Conservation (phyloP, 2,888 invertebrate genomes). For the Drosophila mimetica region DNA sequence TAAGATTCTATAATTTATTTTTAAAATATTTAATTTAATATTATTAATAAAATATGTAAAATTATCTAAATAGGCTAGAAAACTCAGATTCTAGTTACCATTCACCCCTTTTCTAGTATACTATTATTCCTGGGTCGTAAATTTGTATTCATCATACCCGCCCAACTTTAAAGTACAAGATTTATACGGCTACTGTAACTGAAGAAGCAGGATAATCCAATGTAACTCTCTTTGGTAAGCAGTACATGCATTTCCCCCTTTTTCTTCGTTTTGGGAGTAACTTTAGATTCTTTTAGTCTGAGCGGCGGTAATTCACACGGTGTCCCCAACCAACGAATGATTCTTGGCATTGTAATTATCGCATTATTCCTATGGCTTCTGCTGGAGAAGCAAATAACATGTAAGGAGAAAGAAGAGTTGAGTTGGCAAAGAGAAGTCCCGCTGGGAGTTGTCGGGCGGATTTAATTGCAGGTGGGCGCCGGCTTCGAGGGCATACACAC, state of each 20-base stretch:
- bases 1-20: too few species aligned
- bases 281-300: constrained; percentile 21
- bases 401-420: constrained; percentile 1
- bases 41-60: too few species aligned
- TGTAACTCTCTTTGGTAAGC: constrained; percentile 2
- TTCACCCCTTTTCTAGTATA: too few species aligned
- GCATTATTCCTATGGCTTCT: constrained; percentile 78
- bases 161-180: constrained; percentile 1
- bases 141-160: neutral
- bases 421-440: constrained; percentile 6
- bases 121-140: neutral
- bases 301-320: constrained; percentile 66
- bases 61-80: too few species aligned
- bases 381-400: constrained; percentile 20
- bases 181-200: constrained; percentile 50
- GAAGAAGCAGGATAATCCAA: constrained; percentile 42
- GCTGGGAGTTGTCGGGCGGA: constrained; percentile 31
- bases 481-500: constrained; percentile 20
- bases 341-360: constrained; percentile 76
- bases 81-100: too few species aligned
- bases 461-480: constrained; percentile 68
- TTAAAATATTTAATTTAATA: too few species aligned
- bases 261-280: constrained; percentile 5
- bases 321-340: constrained; percentile 48
- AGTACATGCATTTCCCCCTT: neutral